These are phyloP conservation scores for Heliconius cydno DNA, from an alignment of 2,888 invertebrate species.

Conservation along the genomic window DNA sequence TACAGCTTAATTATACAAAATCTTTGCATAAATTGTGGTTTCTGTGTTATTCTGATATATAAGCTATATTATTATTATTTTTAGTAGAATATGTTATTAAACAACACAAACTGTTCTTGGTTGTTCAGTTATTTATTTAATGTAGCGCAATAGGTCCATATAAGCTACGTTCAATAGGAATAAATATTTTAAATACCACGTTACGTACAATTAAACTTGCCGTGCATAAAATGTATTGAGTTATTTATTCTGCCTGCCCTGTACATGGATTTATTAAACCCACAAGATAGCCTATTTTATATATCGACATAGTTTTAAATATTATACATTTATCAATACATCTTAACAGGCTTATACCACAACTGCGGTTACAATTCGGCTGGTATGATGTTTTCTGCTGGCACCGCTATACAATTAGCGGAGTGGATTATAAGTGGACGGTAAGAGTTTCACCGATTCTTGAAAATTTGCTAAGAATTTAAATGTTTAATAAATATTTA, in stretches of 20 bases:
- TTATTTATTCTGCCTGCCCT: background rate
- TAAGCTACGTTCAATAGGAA: background rate
- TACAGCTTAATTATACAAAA: too few relatives aligned
- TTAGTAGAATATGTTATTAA: too few relatives aligned
- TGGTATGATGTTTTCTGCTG: constrained; percentile 96
- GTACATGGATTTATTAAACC: too few relatives aligned
- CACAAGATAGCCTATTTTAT: background rate
- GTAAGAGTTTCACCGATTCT: constrained; percentile 52
- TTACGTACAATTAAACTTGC: background rate
- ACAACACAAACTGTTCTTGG: too few relatives aligned
- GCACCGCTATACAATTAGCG: constrained; percentile 92
- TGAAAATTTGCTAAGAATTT: background rate
- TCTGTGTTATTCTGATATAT: too few relatives aligned
- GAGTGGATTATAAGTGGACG: constrained; percentile 92
- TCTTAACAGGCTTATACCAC: constrained; percentile 88
- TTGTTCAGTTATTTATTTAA: background rate
- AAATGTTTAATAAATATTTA: background rate
- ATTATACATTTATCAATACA: background rate
- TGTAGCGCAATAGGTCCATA: background rate
- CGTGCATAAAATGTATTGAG: background rate
- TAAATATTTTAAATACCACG: background rate
- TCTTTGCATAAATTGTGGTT: too few relatives aligned
- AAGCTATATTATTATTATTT: too few relatives aligned
- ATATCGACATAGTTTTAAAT: background rate
- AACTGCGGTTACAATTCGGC: constrained; percentile 95